Evolutionary conservation across 2,113 vertebrate genomes (phyloP), one percentile per base, ranked within the genome.

Genomic region (Tautogolabrus adspersus): DNA sequence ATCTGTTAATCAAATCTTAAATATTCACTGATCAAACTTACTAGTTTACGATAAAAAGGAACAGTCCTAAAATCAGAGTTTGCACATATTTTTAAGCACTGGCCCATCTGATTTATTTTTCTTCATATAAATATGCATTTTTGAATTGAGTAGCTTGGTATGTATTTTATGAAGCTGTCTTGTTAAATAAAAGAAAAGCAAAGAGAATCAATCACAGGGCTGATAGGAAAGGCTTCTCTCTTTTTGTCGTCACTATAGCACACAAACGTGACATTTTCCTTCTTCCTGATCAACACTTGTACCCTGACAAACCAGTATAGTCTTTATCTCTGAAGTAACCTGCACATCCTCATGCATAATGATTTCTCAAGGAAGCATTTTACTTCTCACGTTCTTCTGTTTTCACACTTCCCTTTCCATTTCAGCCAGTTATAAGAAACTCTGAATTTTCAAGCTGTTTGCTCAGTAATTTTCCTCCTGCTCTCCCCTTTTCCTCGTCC

Each of bases 401-500:
- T 18, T 69, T 42, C 23, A n/a, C 21, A 26, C 26, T 55, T 66
- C 38, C 7, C 10, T 65, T 22, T 37, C 4, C n/a, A 54, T 51
- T 57, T 21, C 1, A 62, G 21, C 18, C 15, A 2, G n/a, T 60
- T 11, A 37, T 7, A 26, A 34, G 54, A 75, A 72, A 56, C 6
- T 3, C 7, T 62, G 6, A 26, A 47, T 66, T 64, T 70, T 60
- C 10, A n/a, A 54, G 3, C 75, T 52, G 67, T 56, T 44, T 63
- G 10, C 58, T 65, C 66, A 23, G 60, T 68, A 46, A 30, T 71
- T 61, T 66, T 65, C 47, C 77, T 46, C 55, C 62, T 51, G 11
- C 62, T 59, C 54, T 21, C 16, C 60, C 52, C 21, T 22, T 1
- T 19, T 65, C 65, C 64, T 62, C 11, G 13, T 64, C 46, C 3